Evolutionary conservation across 2,113 vertebrate species (phyloP).

Genomic region (Austrofundulus limnaeus): DNA sequence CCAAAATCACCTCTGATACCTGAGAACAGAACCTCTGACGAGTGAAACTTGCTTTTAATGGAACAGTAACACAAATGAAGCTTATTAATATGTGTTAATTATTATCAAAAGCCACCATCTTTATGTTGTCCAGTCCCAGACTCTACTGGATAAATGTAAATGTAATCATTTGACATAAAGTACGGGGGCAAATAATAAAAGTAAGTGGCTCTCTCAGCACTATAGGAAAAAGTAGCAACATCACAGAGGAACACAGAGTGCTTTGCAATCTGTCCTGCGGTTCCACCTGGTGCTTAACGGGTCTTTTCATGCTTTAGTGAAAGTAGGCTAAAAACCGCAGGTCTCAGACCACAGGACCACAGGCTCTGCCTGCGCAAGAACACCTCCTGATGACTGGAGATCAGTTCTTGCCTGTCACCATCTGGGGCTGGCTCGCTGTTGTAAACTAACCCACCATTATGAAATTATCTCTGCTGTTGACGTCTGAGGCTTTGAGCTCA

Average conservation of each 20-base stretch:
- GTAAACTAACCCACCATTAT: conserved; percentile 27
- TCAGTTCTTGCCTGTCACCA: conserved; percentile 27
- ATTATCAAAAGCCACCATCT: too few species aligned
- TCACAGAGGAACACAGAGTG: conserved; percentile 36
- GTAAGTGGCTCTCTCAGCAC: neutral
- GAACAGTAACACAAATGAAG: too few species aligned
- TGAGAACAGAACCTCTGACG: too few species aligned
- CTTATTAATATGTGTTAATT: too few species aligned
- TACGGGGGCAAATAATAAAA: neutral
- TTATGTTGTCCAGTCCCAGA: too few species aligned
- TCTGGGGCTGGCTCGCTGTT: conserved; percentile 34
- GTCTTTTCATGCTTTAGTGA: conserved; percentile 70
- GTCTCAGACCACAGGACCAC: conserved; percentile 64
- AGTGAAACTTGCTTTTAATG: too few species aligned
- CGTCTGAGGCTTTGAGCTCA: conserved; percentile 3
- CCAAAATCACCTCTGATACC: neutral
- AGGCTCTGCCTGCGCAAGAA: conserved; percentile 41
- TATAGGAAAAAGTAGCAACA: conserved; percentile 24
- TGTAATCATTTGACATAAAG: neutral
- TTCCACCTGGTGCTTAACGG: conserved; percentile 52
- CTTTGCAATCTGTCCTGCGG: conserved; percentile 42
- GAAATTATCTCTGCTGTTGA: conserved; percentile 29
- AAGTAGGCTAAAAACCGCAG: conserved; percentile 60
- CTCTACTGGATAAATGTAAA: too few species aligned
- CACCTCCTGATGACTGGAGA: conserved; percentile 30